Evolutionary conservation across 2,797 vertebrate genomes (phyloP), one percentile per base, ranked within the genome.

Genomic region (Sebastolobus altivelis): DNA sequence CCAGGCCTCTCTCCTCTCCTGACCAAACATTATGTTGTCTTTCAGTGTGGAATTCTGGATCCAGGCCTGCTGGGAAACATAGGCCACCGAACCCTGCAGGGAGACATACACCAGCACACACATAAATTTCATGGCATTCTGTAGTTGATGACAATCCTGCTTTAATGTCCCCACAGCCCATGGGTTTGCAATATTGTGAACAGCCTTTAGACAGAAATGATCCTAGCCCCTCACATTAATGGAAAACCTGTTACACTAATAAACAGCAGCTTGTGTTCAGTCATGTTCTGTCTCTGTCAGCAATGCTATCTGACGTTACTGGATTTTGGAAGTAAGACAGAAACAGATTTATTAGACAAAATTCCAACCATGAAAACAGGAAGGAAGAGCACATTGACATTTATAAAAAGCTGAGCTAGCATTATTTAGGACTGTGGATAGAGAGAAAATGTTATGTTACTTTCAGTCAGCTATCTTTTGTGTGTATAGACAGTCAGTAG

Each of bases 31-130:
- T 5, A 99, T 96, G 92, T 99, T 99, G 54, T 97, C 96, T 84
- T 93, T 95, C 75, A 99, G 94, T 2, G 97, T 97, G n/a, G 97
- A 93, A 5, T 99, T 99, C 91, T 99, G 98, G 86, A 99, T 97
- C 98, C 98, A 99, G 29, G 98, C 97, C 93, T 99, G 98, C 93
- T 99, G 98, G 7, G 98, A 95, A 76, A 99, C 96, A 0, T 98
- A 99, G 49, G 98, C 98, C 85, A 99, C 95, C 0, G 97, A 97
- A 43, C 97, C 98, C 98, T 99, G 75, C 1, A 80, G 67, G 67
- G 71, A 1, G 1, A 75, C 40, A 3, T 0, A 46, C 18, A 63
- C 6, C 9, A 60, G n/a, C 2, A n/a, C 22, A 61, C n/a, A 35
- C 20, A 59, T 25, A 20, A 4, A 69, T 33, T 9, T 20, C 25